A percentile compares a stretch with the other conserved stretches of the same genome.
Evolutionary conservation across 2,888 invertebrate genomes (phyloP).

Genomic region (Orchesellides sinensis): DNA sequence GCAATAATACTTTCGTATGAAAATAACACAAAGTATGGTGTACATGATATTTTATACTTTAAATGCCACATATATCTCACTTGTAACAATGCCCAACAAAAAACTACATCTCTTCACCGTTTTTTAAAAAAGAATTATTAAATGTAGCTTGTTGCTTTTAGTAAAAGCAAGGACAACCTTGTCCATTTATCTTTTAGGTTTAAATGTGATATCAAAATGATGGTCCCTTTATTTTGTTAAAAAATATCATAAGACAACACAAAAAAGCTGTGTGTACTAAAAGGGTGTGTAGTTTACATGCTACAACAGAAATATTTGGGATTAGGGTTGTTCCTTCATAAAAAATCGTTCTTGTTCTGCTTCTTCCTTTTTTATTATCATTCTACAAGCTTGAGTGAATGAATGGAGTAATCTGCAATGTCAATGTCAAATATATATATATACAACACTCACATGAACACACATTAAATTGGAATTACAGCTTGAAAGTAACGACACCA

Average conservation of each 20-base stretch:
- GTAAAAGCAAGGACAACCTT: not conserved
- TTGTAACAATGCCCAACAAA: too few relatives aligned
- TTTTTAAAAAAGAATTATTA: not conserved
- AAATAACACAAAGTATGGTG: not conserved
- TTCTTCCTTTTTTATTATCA: too few relatives aligned
- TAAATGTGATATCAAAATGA: slow-evolving; percentile 8
- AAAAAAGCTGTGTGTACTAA: not conserved
- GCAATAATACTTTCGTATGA: not conserved
- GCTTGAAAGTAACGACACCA: too few relatives aligned
- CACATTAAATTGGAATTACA: too few relatives aligned
- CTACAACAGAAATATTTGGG: not conserved
- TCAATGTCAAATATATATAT: too few relatives aligned
- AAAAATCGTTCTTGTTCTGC: not conserved
- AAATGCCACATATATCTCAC: slow-evolving; percentile 2
- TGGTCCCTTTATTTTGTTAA: slow-evolving; percentile 10
- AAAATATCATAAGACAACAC: not conserved
- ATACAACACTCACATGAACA: too few relatives aligned
- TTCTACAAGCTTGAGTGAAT: too few relatives aligned
- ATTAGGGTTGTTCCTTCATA: slow-evolving; percentile 13
- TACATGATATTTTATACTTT: slow-evolving; percentile 9
- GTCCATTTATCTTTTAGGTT: not conserved
- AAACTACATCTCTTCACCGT: too few relatives aligned
- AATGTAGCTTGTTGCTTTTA: not conserved
- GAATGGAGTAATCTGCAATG: too few relatives aligned
- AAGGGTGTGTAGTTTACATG: slow-evolving; percentile 29